Base-by-base conservation (phyloP, 2,797 vertebrate species). In the Rhinogobio ventralis region DNA sequence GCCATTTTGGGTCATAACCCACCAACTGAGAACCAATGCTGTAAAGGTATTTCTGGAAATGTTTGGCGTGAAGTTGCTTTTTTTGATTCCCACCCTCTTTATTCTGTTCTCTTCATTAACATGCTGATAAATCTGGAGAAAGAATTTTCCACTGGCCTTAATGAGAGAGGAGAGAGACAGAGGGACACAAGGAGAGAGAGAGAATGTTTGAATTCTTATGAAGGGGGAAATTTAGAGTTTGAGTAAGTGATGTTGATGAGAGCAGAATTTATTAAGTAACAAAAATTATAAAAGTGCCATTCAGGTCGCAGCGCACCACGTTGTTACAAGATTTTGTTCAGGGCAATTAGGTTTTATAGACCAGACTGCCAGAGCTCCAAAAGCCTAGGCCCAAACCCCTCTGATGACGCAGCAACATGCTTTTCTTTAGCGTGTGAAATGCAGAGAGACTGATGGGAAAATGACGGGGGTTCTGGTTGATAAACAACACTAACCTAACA, bases 291-390 rank as follows among this genome's bases (percentile, higher is more conserved):
- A 80, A 86, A 83, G 85, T 90, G 89, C 80, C 75, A 77, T 76
- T 64, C 85, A 90, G 89, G 89, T 92, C 81, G 85, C 81, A 84
- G 79, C 76, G 79, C 80, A 83, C 85, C 87, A 81, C 75, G 68
- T 85, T 89, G 88, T 93, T 92, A 90, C 88, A 88, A 89, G 90
- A 89, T 85, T 86, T 75, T 87, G 91, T 93, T 94, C 88, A 76
- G 90, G 86, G 72, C 87, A 90, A 92, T 94, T 93, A 90, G 86
- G 82, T 91, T 94, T 94, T 92, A 94, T 93, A 89, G 91, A 92
- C 89, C 87, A 89, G 86, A 85, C 81, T 90, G 62, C 90, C 91
- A 75, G 71, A 89, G 91, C 89, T 87, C 89, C 87, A 67, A 75
- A 86, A 85, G 87, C 87, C 87, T 91, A 91, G 86, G 90, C 90